Conservation (phyloP, 2,888 invertebrate species). For the Tetranychus truncatus region DNA sequence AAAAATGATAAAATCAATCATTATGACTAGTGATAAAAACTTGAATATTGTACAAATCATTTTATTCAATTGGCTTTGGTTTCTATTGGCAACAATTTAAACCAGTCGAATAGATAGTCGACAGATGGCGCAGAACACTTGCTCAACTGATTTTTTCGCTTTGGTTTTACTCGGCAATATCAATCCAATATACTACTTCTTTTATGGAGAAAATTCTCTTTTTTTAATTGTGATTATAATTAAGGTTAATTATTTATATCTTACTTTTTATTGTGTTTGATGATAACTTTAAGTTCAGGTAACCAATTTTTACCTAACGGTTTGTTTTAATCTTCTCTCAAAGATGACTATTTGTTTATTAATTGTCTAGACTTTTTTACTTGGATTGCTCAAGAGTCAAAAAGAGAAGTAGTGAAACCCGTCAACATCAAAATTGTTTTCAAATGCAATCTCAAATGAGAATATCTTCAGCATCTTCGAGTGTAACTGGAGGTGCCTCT, state of each 20-base stretch:
- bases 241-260: not conserved
- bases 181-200: no score
- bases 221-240: not conserved
- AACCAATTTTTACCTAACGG: not conserved
- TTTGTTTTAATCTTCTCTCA: not conserved
- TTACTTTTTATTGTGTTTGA: not conserved
- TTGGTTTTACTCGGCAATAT: no score
- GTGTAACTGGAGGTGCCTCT: slow-evolving; percentile 9
- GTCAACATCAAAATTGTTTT: not conserved
- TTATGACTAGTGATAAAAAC: no score
- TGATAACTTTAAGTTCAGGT: not conserved
- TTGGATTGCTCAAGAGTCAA: not conserved
- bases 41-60: no score
- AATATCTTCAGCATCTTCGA: slow-evolving; percentile 8
- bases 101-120: no score
- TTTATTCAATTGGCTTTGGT: no score
- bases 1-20: no score
- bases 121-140: no score
- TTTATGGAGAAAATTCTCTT: no score
- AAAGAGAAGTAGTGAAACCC: slow-evolving; percentile 4
- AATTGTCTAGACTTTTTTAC: not conserved
- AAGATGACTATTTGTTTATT: not conserved
- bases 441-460: slow-evolving; percentile 8
- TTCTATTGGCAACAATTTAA: no score
- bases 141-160: no score